Base-by-base conservation (phyloP, 2,888 invertebrate genomes). In the Nymphalis urticae region DNA sequence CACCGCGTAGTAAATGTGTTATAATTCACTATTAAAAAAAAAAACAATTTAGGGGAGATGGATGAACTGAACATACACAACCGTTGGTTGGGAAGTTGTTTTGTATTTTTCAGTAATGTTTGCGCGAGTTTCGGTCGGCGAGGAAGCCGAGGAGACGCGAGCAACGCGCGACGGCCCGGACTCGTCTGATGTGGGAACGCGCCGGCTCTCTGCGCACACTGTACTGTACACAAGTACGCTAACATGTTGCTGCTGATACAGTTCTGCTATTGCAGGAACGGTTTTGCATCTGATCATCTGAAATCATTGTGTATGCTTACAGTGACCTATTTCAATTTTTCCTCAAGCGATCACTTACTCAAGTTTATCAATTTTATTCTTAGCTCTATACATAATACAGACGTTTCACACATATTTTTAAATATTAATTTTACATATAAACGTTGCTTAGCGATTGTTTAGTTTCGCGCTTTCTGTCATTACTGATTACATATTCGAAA, bases 201-300 rank as follows among this genome's bases (percentile, higher is more conserved):
- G 88, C 85, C 85, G 85, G 58, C 78, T 75, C 83, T 85, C 87
- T 90, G 89, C 89, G 90, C 90, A 89, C 81, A 77, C 78, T 64
- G 62, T 70, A 32, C 27, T 32, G 53, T 56, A 32, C 50, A 62
- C 21, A 36, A 59, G 62, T 56, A 56, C 51, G 63, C 36, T 42
- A 68, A 70, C 68, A 59, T 70, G 70, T 71, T 66, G 70, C 70
- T 68, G 32, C 67, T 68, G 48, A 75, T 79, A 73, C 76, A 66
- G 71, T 32, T 56, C 27, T 19, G 10, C 19, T 73, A 76, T 73
- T 66, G 68, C 79, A 81, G 82, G 79, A 77, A 78, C 65, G 62
- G 19, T 36, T 71, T 56, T 72, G 59, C 68, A 51, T 48, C 21
- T 51, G 61, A 42, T 36, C 42, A 42, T 58, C 69, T 68, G 73